Conservation (phyloP, 1,140 invertebrate genomes). For the Tetramorium simillimum region DNA sequence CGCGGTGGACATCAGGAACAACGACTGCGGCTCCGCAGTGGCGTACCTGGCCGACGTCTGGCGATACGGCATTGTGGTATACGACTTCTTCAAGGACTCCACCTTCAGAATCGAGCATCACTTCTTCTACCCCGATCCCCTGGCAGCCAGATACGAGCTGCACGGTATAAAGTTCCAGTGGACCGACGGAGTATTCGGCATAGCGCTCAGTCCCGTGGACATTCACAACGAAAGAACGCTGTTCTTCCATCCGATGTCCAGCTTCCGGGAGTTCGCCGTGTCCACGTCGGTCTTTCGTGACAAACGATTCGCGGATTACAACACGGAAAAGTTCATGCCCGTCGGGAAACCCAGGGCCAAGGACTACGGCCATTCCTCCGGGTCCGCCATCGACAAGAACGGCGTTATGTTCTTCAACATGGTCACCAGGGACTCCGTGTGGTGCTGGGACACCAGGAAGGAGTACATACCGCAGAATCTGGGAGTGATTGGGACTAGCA, state of each 20-base stretch:
- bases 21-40: constrained; percentile 88
- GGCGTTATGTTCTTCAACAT: constrained; percentile 93
- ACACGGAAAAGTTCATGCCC: constrained; percentile 87
- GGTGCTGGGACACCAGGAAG: constrained; percentile 92
- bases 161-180: constrained; percentile 92
- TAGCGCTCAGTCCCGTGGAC: constrained; percentile 88
- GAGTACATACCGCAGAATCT: constrained; percentile 88
- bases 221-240: constrained; percentile 87
- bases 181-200: constrained; percentile 92
- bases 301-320: constrained; percentile 85
- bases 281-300: constrained; percentile 88
- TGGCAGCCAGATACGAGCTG: constrained; percentile 89
- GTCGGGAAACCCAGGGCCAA: constrained; percentile 87
- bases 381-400: constrained; percentile 89
- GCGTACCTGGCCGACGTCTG: constrained; percentile 92
- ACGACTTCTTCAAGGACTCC: constrained; percentile 87
- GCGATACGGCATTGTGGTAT: constrained; percentile 90
- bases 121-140: constrained; percentile 91
- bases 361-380: constrained; percentile 90
- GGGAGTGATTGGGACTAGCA: constrained; percentile 87
- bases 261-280: constrained; percentile 91
- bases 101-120: constrained; percentile 92
- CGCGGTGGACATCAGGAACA: constrained; percentile 88
- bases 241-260: constrained; percentile 93
- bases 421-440: constrained; percentile 90